phyloP scores from a whole-genome alignment of 2,113 vertebrate species.

The Theropithecus gelada region DNA sequence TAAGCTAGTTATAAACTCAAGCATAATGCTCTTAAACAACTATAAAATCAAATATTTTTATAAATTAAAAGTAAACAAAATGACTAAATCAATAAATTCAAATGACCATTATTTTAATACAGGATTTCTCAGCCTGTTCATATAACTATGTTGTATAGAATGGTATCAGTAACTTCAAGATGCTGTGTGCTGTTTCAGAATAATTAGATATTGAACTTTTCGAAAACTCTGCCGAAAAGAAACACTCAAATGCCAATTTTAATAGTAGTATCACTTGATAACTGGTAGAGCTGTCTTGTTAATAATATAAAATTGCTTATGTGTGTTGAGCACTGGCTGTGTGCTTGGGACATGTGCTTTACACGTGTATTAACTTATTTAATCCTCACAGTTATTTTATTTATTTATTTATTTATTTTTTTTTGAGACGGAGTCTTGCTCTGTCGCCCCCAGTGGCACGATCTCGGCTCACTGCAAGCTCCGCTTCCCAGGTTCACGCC shows the following conservation, averaged over 20 bases:
- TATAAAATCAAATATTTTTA: conserved; percentile 7
- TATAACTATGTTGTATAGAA: conserved; percentile 6
- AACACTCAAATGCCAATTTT: conserved; percentile 14
- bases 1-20: conserved; percentile 35
- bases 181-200: background rate
- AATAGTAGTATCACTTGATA: background rate
- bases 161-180: background rate
- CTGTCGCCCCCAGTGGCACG: too few species aligned
- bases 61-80: conserved; percentile 35
- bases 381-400: background rate
- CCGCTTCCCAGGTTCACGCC: too few species aligned
- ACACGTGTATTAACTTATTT: background rate
- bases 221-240: background rate
- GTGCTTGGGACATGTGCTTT: background rate
- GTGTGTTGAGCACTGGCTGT: background rate
- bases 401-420: too few species aligned
- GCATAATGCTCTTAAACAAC: background rate
- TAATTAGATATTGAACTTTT: conserved; percentile 6
- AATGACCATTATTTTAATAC: background rate
- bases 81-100: background rate
- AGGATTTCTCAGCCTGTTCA: background rate
- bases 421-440: too few species aligned
- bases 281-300: background rate
- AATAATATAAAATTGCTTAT: background rate
- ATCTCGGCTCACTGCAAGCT: too few species aligned